Base-by-base conservation (phyloP, 2,797 vertebrate genomes). In the Avahi laniger region DNA sequence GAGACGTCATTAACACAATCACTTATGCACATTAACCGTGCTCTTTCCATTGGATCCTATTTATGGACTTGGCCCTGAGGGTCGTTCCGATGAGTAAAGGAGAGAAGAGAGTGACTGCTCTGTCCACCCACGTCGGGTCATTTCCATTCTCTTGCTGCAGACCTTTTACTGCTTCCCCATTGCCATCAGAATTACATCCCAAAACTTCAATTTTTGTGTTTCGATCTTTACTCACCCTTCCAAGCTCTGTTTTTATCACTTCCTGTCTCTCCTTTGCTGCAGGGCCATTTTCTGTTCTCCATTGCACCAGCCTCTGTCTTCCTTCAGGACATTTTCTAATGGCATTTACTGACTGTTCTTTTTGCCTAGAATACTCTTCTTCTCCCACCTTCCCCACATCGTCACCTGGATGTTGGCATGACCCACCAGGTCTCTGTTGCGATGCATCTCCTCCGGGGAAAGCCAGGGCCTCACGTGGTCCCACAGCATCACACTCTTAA, bases 401-500 rank as follows among this genome's bases (percentile, higher is more conserved):
- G 28, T 15, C 38, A 18, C 7, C 13, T 65, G 65, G 38, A n/a
- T 41, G n/a, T 48, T 17, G 12, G 57, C 41, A 17, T 80, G 79
- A 72, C 2, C 22, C 24, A 28, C 12, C 7, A 5, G 3, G 76
- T 28, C 70, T 84, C 61, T 13, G 38, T 18, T 20, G 35, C 83
- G 41, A 10, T 46, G 14, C 17, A 20, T 13, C 46, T 86, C 10
- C 35, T 12, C 0, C 0, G n/a, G n/a, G n/a, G 28, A 17, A 24
- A 2, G 35, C 46, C 10, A 93, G 33, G 9, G n/a, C 33, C 7
- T 8, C 69, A 24, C 3, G 0, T 3, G 2, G 0, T 8, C 24
- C 26, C 26, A 5, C 22, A 48, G 28, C 4, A 15, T 35, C 52
- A n/a, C 0, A 12, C 17, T 12, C 33, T 90, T 63, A 67, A 93